Conservation (phyloP, 2,888 invertebrate species). For the Dione vanillae region DNA sequence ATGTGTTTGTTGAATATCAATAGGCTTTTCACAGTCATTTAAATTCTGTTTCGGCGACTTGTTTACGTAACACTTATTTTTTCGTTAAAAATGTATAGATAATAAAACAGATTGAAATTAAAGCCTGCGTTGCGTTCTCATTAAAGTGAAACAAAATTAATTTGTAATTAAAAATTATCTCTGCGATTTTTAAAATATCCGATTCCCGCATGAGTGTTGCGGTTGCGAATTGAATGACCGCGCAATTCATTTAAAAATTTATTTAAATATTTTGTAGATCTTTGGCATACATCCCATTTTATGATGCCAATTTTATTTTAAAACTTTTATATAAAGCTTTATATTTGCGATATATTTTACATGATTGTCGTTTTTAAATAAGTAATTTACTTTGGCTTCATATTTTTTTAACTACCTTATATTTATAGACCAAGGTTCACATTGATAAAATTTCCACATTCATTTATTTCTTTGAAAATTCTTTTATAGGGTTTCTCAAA, state of each 20-base stretch:
- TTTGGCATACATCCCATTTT: constrained; percentile 22
- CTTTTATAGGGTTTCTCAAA: no score
- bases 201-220: constrained; percentile 28
- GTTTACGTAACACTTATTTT: constrained; percentile 34
- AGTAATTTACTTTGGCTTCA: not conserved
- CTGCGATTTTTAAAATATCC: constrained; percentile 25
- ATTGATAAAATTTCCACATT: no score
- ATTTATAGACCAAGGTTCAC: no score
- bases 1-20: constrained; percentile 44
- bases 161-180: constrained; percentile 26
- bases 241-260: constrained; percentile 36
- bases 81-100: not conserved
- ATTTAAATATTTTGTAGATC: constrained; percentile 24
- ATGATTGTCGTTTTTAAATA: not conserved
- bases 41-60: constrained; percentile 40
- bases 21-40: constrained; percentile 40
- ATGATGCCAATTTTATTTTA: constrained; percentile 13
- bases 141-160: constrained; percentile 21
- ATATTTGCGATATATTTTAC: no score
- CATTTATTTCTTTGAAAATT: no score
- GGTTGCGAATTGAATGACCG: constrained; percentile 31
- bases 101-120: not conserved
- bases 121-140: not conserved
- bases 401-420: not conserved
- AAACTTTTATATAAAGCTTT: not conserved